Evolutionary conservation across 92 coral and sea anemone species (phyloP).

Genomic region (Bergia puertoricense): DNA sequence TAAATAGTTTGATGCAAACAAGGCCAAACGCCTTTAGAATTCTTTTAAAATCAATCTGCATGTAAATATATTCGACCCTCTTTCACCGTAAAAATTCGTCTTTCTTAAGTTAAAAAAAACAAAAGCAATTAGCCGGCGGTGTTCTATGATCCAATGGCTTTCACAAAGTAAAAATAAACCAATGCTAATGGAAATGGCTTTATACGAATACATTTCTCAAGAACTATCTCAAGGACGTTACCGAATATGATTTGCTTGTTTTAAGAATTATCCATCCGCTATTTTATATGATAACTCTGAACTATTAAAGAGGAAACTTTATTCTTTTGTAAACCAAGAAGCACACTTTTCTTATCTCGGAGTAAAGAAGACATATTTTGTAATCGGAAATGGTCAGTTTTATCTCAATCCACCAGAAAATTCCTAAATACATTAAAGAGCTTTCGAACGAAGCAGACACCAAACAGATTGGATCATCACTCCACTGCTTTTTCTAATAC

Average conservation of each 20-base stretch:
- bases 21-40: not conserved
- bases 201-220: not conserved
- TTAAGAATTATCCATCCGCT: not conserved
- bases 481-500: not conserved
- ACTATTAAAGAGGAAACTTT: not conserved
- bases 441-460: not conserved
- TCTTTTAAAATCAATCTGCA: not conserved
- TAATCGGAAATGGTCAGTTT: constrained; percentile 27
- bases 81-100: not conserved
- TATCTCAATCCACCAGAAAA: constrained; percentile 23
- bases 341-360: constrained; percentile 13
- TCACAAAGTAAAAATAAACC: not conserved
- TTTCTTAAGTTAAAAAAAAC: not conserved
- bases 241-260: not conserved
- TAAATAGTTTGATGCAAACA: not conserved
- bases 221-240: not conserved
- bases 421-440: constrained; percentile 5
- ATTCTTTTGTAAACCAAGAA: constrained; percentile 29
- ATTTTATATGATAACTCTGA: not conserved
- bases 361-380: not conserved
- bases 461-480: not conserved
- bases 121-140: not conserved
- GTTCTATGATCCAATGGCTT: not conserved
- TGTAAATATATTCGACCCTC: not conserved
- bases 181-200: not conserved